phyloP scores from a whole-genome alignment of 1,140 invertebrate genomes.

The Zaprionus inermis region DNA sequence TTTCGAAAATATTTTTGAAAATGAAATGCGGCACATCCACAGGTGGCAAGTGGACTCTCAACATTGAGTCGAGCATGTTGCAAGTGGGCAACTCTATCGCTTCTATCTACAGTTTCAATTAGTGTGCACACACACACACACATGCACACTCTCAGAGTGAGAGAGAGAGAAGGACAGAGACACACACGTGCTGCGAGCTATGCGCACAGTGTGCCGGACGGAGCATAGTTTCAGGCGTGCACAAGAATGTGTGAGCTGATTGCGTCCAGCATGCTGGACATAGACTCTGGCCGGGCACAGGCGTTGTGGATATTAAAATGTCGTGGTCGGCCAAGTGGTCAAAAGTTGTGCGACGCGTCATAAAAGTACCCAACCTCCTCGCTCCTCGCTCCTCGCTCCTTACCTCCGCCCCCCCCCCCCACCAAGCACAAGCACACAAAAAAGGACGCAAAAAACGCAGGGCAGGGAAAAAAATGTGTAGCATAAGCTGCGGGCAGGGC shows the following conservation, averaged over 20 bases:
- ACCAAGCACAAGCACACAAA: background rate
- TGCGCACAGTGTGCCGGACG: conserved; percentile 1
- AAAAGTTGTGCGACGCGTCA: conserved; percentile 75
- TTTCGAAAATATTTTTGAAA: background rate
- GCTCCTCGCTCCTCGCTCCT: too few species aligned
- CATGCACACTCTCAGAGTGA: too few species aligned
- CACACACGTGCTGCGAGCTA: background rate
- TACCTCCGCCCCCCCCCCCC: too few species aligned
- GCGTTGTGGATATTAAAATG: conserved; percentile 75
- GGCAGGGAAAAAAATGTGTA: conserved; percentile 20
- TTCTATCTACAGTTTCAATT: conserved; percentile 7
- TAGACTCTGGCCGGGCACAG: background rate
- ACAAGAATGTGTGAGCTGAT: conserved; percentile 21
- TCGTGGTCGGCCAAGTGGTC: conserved; percentile 77
- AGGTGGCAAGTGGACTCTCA: background rate
- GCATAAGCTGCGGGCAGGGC: conserved; percentile 17
- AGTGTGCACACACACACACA: background rate
- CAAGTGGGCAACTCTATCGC: conserved; percentile 3
- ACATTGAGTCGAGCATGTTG: background rate
- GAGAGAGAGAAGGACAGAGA: background rate
- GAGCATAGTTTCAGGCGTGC: conserved; percentile 33
- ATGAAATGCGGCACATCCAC: background rate
- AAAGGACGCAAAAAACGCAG: conserved; percentile 18
- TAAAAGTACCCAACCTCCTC: conserved; percentile 50
- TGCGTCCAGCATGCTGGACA: conserved; percentile 6